Conservation (phyloP, 2,888 invertebrate genomes). For the Callyntrura sp. region DNA sequence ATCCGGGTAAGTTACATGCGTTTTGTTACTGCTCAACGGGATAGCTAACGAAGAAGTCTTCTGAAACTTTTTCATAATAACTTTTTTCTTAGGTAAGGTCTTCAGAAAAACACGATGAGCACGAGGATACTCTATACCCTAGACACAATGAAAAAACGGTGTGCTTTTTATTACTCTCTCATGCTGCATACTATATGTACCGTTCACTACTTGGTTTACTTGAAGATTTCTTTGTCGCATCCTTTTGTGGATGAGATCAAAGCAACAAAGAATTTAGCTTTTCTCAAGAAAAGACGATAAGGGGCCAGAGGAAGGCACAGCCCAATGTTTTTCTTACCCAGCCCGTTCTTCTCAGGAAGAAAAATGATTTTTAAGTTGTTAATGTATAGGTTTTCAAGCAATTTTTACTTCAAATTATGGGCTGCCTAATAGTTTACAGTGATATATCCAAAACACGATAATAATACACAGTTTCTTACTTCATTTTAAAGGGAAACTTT, state of each 20-base stretch:
- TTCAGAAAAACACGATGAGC: slow-evolving; percentile 18
- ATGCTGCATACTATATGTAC: not conserved
- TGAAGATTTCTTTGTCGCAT: slow-evolving; percentile 3
- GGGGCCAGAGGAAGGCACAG: slow-evolving; percentile 55
- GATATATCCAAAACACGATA: not conserved
- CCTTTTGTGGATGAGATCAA: slow-evolving; percentile 55
- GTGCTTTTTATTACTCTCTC: slow-evolving; percentile 68
- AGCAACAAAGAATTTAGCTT: slow-evolving; percentile 44
- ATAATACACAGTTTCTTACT: not conserved
- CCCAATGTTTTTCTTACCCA: slow-evolving; percentile 66
- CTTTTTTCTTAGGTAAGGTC: slow-evolving; percentile 42
- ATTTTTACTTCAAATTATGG: not conserved
- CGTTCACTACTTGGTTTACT: not conserved
- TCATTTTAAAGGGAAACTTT: not conserved
- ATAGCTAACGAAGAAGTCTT: slow-evolving; percentile 17
- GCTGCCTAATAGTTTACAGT: not conserved
- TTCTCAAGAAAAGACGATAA: slow-evolving; percentile 57
- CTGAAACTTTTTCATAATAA: slow-evolving; percentile 22
- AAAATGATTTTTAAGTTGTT: slow-evolving; percentile 7
- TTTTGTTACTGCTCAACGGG: slow-evolving; percentile 21
- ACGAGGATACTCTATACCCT: slow-evolving; percentile 70
- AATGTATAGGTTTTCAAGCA: slow-evolving; percentile 43
- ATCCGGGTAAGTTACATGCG: slow-evolving; percentile 39
- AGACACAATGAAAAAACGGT: slow-evolving; percentile 45
- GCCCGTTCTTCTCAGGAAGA: slow-evolving; percentile 12